Conservation (phyloP, 1,140 invertebrate genomes). For the Dendroctonus ponderosae region DNA sequence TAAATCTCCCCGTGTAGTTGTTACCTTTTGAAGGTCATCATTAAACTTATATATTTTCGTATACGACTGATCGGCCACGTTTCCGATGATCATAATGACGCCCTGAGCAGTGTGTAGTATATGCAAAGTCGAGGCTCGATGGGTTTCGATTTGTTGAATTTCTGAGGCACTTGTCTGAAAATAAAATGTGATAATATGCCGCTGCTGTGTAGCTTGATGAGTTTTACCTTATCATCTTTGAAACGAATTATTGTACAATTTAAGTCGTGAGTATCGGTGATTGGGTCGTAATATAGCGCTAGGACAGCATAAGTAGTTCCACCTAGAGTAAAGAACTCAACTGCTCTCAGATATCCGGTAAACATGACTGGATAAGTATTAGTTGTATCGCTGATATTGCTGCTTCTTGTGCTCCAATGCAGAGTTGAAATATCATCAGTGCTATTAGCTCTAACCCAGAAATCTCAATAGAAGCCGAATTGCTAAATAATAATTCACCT, state of each 20-base stretch:
- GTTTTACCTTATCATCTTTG: conserved; percentile 35
- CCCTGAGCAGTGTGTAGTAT: conserved; percentile 41
- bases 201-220: too few relatives aligned
- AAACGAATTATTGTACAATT: conserved; percentile 40
- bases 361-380: conserved; percentile 26
- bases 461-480: neutral
- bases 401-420: conserved; percentile 32
- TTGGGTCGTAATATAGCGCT: conserved; percentile 40
- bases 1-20: neutral
- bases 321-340: conserved; percentile 42
- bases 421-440: conserved; percentile 33
- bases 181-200: neutral
- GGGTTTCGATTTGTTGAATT: conserved; percentile 41
- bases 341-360: conserved; percentile 43
- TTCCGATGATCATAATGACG: conserved; percentile 42
- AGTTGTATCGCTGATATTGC: conserved; percentile 16
- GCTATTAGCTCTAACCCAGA: neutral
- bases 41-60: conserved; percentile 43
- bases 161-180: conserved; percentile 33
- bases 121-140: conserved; percentile 35
- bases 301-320: conserved; percentile 40
- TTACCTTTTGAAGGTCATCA: conserved; percentile 39
- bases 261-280: conserved; percentile 36
- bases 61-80: conserved; percentile 25
- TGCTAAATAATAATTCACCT: conserved; percentile 1